A percentile compares a stretch with the other conserved stretches of the same genome.
Conservation (phyloP, 2,113 vertebrate genomes). For the Calidris pugnax region DNA sequence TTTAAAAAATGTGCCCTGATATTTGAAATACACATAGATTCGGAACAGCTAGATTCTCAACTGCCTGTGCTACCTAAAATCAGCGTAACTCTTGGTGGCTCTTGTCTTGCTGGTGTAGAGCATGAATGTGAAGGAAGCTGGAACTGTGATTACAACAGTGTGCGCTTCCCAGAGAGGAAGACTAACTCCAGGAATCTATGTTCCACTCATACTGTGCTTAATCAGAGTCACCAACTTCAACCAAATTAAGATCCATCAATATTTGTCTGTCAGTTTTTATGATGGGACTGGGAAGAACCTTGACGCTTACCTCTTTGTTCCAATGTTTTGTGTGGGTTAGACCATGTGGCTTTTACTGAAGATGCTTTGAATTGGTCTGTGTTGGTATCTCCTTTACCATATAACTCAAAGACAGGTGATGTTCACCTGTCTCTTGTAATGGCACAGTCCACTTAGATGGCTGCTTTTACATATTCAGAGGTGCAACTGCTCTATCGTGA, state of each 20-base stretch:
- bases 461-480: not conserved
- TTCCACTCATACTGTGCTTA: not conserved
- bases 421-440: not conserved
- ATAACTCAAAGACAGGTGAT: not conserved
- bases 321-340: not conserved
- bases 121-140: not conserved
- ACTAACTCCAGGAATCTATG: not conserved
- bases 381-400: not conserved
- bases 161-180: not conserved
- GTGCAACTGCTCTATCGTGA: not conserved
- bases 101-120: not conserved
- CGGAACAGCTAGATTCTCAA: not conserved
- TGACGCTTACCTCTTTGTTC: not conserved
- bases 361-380: not conserved
- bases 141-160: not conserved
- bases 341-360: not conserved
- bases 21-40: not conserved
- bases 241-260: not conserved
- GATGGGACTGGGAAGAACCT: not conserved
- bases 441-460: not conserved
- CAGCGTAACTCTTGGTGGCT: not conserved
- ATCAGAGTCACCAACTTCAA: not conserved
- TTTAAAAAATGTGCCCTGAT: not conserved
- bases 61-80: not conserved
- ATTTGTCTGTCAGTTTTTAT: not conserved